Conservation (phyloP, 2,888 invertebrate genomes). For the Cerceris rybyensis region DNA sequence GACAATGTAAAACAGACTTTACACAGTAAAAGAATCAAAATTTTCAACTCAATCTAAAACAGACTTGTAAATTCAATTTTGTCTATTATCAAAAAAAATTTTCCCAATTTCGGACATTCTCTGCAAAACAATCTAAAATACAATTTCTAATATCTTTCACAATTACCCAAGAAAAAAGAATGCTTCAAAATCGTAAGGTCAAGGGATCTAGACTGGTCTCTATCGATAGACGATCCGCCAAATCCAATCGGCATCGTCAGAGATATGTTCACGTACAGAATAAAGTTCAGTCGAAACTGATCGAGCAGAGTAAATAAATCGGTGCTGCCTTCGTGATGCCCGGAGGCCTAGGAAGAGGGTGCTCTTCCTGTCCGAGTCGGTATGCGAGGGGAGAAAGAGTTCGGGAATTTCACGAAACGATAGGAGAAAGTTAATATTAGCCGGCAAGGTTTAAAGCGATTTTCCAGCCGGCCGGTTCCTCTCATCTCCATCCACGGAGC, state of each 20-base stretch:
- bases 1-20: no score
- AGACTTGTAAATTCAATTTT: no score
- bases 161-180: no score
- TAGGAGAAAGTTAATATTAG: conserved; percentile 76
- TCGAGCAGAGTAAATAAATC: conserved; percentile 26
- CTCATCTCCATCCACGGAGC: conserved; percentile 66
- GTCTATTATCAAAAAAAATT: no score
- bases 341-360: conserved; percentile 20
- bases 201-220: background rate
- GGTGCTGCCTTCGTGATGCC: conserved; percentile 21
- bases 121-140: no score
- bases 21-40: no score
- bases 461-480: conserved; percentile 70
- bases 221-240: background rate
- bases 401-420: conserved; percentile 65
- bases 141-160: no score
- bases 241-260: background rate
- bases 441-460: conserved; percentile 75
- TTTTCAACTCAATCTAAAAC: no score
- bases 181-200: no score
- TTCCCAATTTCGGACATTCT: no score
- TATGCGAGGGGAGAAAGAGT: conserved; percentile 51
- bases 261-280: conserved; percentile 18
- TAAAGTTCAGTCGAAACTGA: conserved; percentile 42
- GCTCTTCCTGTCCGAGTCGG: conserved; percentile 37